A percentile compares a stretch with the other conserved stretches of the same genome.
Evolutionary conservation across 2,113 vertebrate species (phyloP).

Genomic region (Tragelaphus buxtoni): DNA sequence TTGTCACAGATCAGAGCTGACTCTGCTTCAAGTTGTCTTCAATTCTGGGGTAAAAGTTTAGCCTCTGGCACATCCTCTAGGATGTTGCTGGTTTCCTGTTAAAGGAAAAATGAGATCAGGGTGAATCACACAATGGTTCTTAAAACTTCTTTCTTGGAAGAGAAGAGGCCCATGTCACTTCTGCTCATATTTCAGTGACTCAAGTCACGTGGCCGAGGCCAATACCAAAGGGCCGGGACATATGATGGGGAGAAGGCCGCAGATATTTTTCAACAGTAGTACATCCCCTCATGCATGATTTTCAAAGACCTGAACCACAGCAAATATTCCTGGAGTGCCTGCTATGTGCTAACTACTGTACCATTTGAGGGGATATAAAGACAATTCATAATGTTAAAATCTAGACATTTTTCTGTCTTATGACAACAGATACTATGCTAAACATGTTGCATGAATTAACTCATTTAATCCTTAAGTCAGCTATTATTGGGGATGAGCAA

Average conservation of each 20-base stretch:
- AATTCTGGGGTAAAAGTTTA: neutral
- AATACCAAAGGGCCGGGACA: neutral
- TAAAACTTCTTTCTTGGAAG: neutral
- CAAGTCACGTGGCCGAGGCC: neutral
- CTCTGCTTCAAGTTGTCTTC: neutral
- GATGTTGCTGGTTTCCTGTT: neutral
- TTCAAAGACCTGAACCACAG: neutral
- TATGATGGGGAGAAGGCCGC: neutral
- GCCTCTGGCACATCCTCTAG: neutral
- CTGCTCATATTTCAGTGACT: neutral
- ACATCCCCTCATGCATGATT: neutral
- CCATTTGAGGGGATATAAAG: neutral
- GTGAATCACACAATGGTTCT: neutral
- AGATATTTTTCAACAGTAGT: neutral
- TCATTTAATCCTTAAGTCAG: neutral
- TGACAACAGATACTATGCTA: neutral
- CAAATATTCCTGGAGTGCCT: neutral
- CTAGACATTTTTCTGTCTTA: no score
- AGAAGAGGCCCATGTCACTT: neutral
- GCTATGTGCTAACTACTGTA: neutral
- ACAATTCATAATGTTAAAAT: neutral
- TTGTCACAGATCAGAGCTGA: neutral
- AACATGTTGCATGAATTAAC: neutral
- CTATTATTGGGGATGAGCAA: neutral
- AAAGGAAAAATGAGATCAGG: neutral